Base-by-base conservation (phyloP, 2,113 vertebrate genomes). In the Ammodytes marinus region DNA sequence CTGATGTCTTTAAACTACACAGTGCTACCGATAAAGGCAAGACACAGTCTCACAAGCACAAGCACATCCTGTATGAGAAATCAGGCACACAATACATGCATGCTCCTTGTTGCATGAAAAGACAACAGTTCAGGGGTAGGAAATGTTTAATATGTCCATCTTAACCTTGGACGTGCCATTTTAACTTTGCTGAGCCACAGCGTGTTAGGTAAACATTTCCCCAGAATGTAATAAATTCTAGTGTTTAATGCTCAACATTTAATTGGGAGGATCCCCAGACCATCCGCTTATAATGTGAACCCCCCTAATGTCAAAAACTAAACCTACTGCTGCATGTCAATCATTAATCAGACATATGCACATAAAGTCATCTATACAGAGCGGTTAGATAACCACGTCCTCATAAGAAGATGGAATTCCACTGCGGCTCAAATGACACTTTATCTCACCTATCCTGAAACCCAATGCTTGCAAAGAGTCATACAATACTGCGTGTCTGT, bases 401-500 rank as follows among this genome's bases (percentile, higher is more conserved):
- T 74, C 53, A 58, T 50, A 53, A 42, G 68, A 65, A 39, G 58
- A 73, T 42, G 52, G 68, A 70, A 78, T 83, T 87, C 67, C 57
- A 19, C 83, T 61, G 17, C 70, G 64, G 59, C 54, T 78, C 27
- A 67, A 82, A 71, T 42, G 61, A 63, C 74, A 69, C 60, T 72
- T 84, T 57, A 82, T 72, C 61, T 68, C 53, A 83, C 54, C 79
- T 69, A 45, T 37, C 9, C 43, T 71, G 70, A 59, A 69, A 77
- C 60, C 40, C 43, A 58, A 77, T 52, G 52, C 60, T 27, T 14
- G 52, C 74, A 79, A 42, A 45, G 61, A 86, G 54, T 45, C 82
- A 60, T 59, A 46, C 69, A 71, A 35, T 3, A n/a, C 58, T 64
- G 69, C 74, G 61, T 76, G 13, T 54, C 54, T 49, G 42, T 64